phyloP scores from a whole-genome alignment of 2,113 vertebrate genomes.

The Vulpes ferrilata region DNA sequence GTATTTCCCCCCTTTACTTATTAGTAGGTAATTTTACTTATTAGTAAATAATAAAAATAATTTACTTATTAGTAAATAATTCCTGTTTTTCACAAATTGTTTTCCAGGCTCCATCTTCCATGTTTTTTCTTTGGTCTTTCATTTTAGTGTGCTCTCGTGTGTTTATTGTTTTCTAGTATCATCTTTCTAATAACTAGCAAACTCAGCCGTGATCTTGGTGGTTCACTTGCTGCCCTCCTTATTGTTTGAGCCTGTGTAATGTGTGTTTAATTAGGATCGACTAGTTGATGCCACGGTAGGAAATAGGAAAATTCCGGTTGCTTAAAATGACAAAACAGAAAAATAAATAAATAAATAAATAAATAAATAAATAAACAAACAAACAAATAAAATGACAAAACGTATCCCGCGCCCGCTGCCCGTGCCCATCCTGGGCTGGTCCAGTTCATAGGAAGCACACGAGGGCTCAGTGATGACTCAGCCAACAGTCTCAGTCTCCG shows the following conservation, averaged over 20 bases:
- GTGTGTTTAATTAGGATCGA: background rate
- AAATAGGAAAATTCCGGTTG: constrained; percentile 18
- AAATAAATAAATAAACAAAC: too few relatives aligned
- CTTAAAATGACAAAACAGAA: background rate
- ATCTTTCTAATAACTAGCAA: background rate
- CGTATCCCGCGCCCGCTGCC: background rate
- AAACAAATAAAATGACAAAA: background rate
- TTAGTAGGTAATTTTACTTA: too few relatives aligned
- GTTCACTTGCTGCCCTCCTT: background rate
- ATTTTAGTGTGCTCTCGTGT: background rate
- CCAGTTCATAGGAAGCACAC: background rate
- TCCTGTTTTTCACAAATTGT: background rate
- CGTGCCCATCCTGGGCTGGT: background rate
- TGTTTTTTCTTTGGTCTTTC: background rate
- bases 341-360: too few relatives aligned
- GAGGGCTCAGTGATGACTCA: background rate
- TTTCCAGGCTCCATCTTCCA: background rate
- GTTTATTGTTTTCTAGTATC: background rate
- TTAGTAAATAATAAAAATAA: too few relatives aligned
- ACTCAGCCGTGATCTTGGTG: background rate
- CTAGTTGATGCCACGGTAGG: background rate
- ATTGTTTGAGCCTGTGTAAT: background rate
- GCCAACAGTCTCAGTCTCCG: background rate
- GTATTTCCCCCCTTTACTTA: too few relatives aligned
- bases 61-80: too few relatives aligned